These are phyloP conservation scores for Champsocephalus esox DNA, from an alignment of 2,797 vertebrate genomes.

Conservation along the genomic window DNA sequence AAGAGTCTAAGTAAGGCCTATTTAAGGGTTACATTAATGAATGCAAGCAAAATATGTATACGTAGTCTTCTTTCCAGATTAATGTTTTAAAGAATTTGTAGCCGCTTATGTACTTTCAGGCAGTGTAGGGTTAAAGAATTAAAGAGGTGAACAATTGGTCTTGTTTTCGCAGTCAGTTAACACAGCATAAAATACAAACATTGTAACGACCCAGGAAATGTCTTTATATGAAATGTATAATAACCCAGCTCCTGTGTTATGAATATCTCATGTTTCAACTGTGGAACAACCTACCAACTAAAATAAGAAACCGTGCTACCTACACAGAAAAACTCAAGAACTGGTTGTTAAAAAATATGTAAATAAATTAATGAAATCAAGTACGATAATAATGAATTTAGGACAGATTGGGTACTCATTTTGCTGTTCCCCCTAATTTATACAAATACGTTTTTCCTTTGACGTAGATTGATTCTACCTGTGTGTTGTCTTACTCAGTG, in stretches of 20 bases:
- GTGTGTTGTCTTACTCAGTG: neutral
- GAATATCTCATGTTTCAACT: no score
- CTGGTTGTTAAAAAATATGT: no score
- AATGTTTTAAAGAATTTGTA: neutral
- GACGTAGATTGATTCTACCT: neutral
- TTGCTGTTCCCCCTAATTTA: neutral
- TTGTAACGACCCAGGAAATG: neutral
- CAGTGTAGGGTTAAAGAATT: neutral
- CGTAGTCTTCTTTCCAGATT: neutral
- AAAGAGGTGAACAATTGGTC: neutral
- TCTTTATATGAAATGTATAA: no score
- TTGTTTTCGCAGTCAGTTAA: no score
- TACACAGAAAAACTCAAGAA: no score
- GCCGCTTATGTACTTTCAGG: neutral
- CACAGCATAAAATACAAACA: neutral
- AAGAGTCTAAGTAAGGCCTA: neutral
- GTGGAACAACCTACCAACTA: no score
- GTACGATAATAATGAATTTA: neutral
- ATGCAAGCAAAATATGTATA: neutral
- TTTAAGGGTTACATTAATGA: neutral
- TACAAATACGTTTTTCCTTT: neutral
- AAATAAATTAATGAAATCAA: neutral
- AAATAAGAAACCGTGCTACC: no score
- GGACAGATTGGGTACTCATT: neutral
- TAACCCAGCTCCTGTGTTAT: no score